phyloP scores from a whole-genome alignment of 2,113 vertebrate species.

The Rhadina sibilatrix region DNA sequence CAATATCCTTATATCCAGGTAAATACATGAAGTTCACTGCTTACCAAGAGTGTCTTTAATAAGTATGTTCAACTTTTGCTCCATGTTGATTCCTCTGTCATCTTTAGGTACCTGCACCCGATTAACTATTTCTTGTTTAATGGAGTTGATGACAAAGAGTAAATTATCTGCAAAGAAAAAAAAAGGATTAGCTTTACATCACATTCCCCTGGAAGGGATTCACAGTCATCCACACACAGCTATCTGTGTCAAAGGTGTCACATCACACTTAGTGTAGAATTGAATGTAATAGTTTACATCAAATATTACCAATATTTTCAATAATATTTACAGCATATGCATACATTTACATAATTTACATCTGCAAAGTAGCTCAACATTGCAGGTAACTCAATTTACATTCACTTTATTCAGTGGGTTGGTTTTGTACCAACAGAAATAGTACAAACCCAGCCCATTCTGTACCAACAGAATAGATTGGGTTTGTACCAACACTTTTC shows the following conservation, averaged over 20 bases:
- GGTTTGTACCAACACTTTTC: neutral
- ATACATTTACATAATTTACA: neutral
- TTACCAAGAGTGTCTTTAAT: slow-evolving; percentile 96
- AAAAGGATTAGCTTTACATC: neutral
- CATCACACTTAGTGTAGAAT: neutral
- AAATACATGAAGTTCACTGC: neutral
- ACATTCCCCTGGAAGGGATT: neutral
- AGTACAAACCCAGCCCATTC: no score
- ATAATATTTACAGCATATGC: neutral
- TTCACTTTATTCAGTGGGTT: neutral
- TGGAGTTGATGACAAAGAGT: slow-evolving; percentile 96
- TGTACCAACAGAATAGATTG: neutral
- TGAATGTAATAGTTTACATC: neutral
- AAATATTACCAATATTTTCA: neutral
- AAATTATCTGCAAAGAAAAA: slow-evolving; percentile 84
- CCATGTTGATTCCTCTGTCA: slow-evolving; percentile 87
- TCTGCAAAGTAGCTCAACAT: neutral
- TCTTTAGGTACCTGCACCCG: slow-evolving; percentile 89
- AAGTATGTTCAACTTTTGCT: slow-evolving; percentile 89
- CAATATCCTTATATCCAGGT: neutral
- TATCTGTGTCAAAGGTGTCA: neutral
- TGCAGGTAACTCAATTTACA: neutral
- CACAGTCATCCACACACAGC: neutral
- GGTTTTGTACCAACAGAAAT: neutral
- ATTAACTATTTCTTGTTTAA: slow-evolving; percentile 97